These are phyloP conservation scores for Dolichomitus sp. DNA, from an alignment of 2,888 invertebrate species.

Conservation along the genomic window DNA sequence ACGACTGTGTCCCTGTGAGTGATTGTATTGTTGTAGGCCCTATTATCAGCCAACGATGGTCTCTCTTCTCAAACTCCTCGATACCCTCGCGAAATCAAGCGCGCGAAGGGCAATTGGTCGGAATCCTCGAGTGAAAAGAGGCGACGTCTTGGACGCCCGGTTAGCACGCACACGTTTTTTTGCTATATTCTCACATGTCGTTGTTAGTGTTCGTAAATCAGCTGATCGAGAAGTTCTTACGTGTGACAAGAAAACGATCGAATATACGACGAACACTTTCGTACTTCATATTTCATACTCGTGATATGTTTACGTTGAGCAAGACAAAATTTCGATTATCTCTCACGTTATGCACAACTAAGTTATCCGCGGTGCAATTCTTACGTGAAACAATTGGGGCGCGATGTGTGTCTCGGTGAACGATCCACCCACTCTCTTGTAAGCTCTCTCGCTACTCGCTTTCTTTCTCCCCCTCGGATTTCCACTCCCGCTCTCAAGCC, in stretches of 20 bases:
- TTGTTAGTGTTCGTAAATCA: conserved; percentile 66
- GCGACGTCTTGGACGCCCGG: conserved; percentile 52
- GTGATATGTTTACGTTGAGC: neutral
- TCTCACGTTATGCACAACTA: neutral
- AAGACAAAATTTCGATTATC: neutral
- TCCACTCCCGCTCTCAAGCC: neutral
- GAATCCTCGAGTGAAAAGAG: conserved; percentile 22
- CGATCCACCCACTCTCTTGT: conserved; percentile 38
- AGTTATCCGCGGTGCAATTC: neutral
- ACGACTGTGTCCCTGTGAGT: neutral
- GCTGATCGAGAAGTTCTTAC: conserved; percentile 69
- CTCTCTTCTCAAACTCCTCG: neutral
- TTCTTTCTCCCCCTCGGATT: conserved; percentile 15
- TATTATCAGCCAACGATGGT: neutral
- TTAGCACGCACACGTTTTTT: conserved; percentile 59
- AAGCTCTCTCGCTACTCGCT: conserved; percentile 35
- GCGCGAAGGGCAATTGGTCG: conserved; percentile 6
- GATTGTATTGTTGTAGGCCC: conserved; percentile 13
- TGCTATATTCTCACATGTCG: conserved; percentile 70
- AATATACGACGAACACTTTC: conserved; percentile 26
- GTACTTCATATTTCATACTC: conserved; percentile 57
- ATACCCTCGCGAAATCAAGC: neutral
- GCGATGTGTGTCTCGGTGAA: conserved; percentile 6
- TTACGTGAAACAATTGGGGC: neutral
- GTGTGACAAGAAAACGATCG: conserved; percentile 23